Conservation (phyloP, 2,888 invertebrate species). For the Trachelus troglodyta region DNA sequence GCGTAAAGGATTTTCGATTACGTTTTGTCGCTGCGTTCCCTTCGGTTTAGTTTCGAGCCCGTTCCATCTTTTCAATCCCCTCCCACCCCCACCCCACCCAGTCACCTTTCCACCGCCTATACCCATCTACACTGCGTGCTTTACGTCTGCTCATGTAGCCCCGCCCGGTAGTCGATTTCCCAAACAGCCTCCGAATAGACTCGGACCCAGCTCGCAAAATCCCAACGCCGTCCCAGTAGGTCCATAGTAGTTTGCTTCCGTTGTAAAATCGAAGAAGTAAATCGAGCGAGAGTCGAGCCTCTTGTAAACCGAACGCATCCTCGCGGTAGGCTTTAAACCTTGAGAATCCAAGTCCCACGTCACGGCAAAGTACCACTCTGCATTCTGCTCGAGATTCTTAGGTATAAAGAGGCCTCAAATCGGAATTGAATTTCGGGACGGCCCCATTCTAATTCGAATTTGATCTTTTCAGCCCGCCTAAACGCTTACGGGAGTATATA, state of each 20-base stretch:
- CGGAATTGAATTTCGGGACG: conserved; percentile 37
- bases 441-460: conserved; percentile 32
- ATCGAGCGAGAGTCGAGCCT: conserved; percentile 13
- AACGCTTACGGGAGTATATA: neutral
- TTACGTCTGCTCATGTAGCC: too few species aligned
- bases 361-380: too few species aligned
- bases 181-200: too few species aligned
- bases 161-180: too few species aligned
- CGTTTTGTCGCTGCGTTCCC: conserved; percentile 33
- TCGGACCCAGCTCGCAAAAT: too few species aligned
- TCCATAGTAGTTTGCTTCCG: too few species aligned
- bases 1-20: conserved; percentile 48
- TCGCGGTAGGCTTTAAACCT: neutral
- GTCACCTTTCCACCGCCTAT: conserved; percentile 3
- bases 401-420: neutral
- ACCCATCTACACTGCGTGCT: too few species aligned
- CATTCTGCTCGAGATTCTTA: neutral
- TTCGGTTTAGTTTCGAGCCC: conserved; percentile 21
- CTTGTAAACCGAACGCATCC: neutral
- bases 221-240: too few species aligned
- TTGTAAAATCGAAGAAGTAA: conserved; percentile 20
- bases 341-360: too few species aligned
- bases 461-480: conserved; percentile 20
- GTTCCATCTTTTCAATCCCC: conserved; percentile 8
- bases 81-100: conserved; percentile 2